A percentile compares a stretch with the other conserved stretches of the same genome.
phyloP scores from a whole-genome alignment of 2,797 vertebrate genomes.

The Hypotaenidia okinawae region DNA sequence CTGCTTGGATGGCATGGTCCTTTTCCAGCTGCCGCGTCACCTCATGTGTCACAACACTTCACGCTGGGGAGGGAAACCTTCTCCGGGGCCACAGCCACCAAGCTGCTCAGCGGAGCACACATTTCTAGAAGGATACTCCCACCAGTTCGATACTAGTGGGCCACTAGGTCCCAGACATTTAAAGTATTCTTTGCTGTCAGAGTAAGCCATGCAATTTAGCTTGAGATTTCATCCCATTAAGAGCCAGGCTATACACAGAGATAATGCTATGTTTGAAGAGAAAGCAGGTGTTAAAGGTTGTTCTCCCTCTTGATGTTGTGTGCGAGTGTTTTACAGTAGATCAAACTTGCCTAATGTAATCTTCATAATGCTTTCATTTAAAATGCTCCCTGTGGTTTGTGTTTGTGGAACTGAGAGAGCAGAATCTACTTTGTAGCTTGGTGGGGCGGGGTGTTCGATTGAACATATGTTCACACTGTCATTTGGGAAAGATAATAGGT shows the following conservation, averaged over 20 bases:
- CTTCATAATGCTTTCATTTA: slow-evolving; percentile 71
- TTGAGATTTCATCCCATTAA: slow-evolving; percentile 54
- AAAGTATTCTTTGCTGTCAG: background rate
- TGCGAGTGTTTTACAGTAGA: slow-evolving; percentile 63
- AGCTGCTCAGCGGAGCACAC: background rate
- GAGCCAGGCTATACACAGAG: slow-evolving; percentile 41
- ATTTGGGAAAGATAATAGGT: slow-evolving; percentile 69
- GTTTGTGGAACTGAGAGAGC: slow-evolving; percentile 64
- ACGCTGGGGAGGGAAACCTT: background rate
- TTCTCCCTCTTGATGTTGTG: slow-evolving; percentile 54
- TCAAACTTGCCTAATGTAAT: slow-evolving; percentile 73
- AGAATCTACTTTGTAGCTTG: slow-evolving; percentile 61
- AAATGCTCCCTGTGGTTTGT: slow-evolving; percentile 70
- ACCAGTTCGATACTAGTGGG: background rate
- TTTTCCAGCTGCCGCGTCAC: slow-evolving; percentile 9
- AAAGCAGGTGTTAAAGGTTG: slow-evolving; percentile 70
- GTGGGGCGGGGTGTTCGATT: slow-evolving; percentile 41
- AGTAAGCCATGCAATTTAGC: slow-evolving; percentile 29
- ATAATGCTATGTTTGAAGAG: slow-evolving; percentile 65
- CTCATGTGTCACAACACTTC: background rate
- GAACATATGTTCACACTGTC: slow-evolving; percentile 61
- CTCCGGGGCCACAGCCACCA: background rate
- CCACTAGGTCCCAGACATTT: background rate
- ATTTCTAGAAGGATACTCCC: background rate
- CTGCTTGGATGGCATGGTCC: background rate